Evolutionary conservation across 2,797 vertebrate genomes (phyloP), one percentile per base, ranked within the genome.

Genomic region (Loris lydekkerianus): DNA sequence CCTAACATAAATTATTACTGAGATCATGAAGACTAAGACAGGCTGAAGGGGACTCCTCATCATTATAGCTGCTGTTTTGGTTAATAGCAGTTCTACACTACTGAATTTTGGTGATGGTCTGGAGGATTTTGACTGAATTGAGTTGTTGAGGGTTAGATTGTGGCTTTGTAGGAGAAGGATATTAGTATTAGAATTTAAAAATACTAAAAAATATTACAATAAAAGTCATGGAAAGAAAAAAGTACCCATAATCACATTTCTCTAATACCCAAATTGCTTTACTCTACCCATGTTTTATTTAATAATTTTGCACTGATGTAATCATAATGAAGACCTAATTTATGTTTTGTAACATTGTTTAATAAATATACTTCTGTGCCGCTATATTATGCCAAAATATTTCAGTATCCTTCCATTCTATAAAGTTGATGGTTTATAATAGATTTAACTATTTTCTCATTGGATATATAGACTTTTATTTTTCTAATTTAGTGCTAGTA

Each of bases 1-100:
- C 58, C n/a, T 90, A 92, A 96, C 58, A 77, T 84, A 78, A 77
- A 95, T 90, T 95, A 83, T 86, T 90, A 72, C 53, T 65, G 75
- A 95, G 95, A 85, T 86, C 49, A 34, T 53, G 1, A 65, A 18
- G 76, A 76, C 61, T 67, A 84, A 73, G 81, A 69, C 60, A 83
- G 49, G 89, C 10, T 82, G 40, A 75, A 89, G n/a, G 91, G 21
- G 6, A 49, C 14, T 53, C 17, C 46, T 91, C 43, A 80, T 58
- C 43, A 80, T 58, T 83, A 21, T 18, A 21, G 43, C 23, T 46
- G 43, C 31, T 85, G 6, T 49, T 86, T 76, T 73, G 61, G 75
- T 72, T 86, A 63, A 53, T 75, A 60, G 21, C 20, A 60, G 60
- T 23, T 75, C 27, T 72, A 46, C 4, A 49, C 31, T 83, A 18